Conservation (phyloP, 1,140 invertebrate genomes). For the Trachymyrmex septentrionalis region DNA sequence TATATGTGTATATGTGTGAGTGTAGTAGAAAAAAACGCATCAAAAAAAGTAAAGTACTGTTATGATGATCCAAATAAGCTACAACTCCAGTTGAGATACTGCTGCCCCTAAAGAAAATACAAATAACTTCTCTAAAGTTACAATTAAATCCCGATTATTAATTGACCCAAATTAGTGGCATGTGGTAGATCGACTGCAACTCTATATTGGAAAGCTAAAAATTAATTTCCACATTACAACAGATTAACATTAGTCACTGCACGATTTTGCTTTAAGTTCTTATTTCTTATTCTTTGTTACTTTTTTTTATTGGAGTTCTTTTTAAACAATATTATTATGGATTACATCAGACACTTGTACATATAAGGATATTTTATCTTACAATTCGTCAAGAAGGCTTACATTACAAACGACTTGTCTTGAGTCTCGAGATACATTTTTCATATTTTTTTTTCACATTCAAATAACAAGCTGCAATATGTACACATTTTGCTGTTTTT, state of each 20-base stretch:
- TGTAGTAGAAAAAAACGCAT: slow-evolving; percentile 60
- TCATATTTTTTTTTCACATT: slow-evolving; percentile 60
- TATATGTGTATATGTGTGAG: slow-evolving; percentile 56
- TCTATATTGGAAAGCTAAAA: slow-evolving; percentile 80
- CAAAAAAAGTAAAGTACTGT: slow-evolving; percentile 74
- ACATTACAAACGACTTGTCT: slow-evolving; percentile 65
- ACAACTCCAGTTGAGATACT: slow-evolving; percentile 83
- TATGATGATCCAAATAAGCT: slow-evolving; percentile 76
- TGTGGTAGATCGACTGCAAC: slow-evolving; percentile 82
- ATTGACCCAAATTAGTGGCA: slow-evolving; percentile 82
- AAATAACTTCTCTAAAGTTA: slow-evolving; percentile 79
- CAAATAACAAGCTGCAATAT: slow-evolving; percentile 71
- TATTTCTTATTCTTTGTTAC: slow-evolving; percentile 55
- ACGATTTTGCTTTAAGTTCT: slow-evolving; percentile 48
- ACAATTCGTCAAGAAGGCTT: slow-evolving; percentile 71
- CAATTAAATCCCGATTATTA: slow-evolving; percentile 79
- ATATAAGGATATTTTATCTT: slow-evolving; percentile 60
- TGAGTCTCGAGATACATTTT: slow-evolving; percentile 67
- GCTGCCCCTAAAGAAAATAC: slow-evolving; percentile 85
- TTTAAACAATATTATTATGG: slow-evolving; percentile 61
- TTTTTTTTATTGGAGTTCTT: slow-evolving; percentile 62
- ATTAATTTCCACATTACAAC: slow-evolving; percentile 67
- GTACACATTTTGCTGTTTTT: slow-evolving; percentile 55
- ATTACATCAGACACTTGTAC: slow-evolving; percentile 71
- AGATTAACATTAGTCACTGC: slow-evolving; percentile 61